Conservation (phyloP, 92 coral and sea anemone species). For the Virgularia gustaviana region DNA sequence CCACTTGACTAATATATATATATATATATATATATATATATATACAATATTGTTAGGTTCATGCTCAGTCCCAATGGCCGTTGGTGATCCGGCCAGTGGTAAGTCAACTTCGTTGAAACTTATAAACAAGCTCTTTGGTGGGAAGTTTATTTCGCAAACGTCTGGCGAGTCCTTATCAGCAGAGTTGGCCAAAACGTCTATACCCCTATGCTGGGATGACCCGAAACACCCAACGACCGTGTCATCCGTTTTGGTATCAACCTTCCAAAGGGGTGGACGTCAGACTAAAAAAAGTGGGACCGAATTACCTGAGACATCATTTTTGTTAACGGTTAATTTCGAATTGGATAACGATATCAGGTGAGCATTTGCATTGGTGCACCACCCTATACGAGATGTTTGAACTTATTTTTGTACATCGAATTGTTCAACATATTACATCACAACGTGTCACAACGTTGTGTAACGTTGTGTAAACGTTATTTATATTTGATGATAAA, state of each 20-base stretch:
- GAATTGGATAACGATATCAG: slow-evolving; percentile 34
- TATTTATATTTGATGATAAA: too few species aligned
- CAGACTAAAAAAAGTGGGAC: not conserved
- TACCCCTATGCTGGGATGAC: slow-evolving; percentile 10
- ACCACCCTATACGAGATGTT: not conserved
- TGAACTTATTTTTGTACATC: not conserved
- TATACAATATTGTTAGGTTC: not conserved
- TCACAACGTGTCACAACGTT: too few species aligned
- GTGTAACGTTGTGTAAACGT: too few species aligned
- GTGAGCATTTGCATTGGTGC: not conserved
- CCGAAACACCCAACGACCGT: not conserved
- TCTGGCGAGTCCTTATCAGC: not conserved
- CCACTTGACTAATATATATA: too few species aligned
- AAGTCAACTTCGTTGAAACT: not conserved
- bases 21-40: too few species aligned
- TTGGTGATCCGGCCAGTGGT: slow-evolving; percentile 1
- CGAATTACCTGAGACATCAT: slow-evolving; percentile 20
- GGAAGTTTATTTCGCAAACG: not conserved
- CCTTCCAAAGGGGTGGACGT: slow-evolving; percentile 13
- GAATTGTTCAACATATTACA: too few species aligned
- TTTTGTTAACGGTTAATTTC: too few species aligned
- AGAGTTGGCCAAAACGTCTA: not conserved
- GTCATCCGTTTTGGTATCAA: slow-evolving; percentile 16
- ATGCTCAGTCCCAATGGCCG: slow-evolving; percentile 10
- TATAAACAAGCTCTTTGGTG: not conserved